Percentiles rank a stretch among this genome's conserved stretches.
These are phyloP conservation scores for Ochotona princeps DNA, from an alignment of 2,113 vertebrate genomes.

Conservation along the genomic window DNA sequence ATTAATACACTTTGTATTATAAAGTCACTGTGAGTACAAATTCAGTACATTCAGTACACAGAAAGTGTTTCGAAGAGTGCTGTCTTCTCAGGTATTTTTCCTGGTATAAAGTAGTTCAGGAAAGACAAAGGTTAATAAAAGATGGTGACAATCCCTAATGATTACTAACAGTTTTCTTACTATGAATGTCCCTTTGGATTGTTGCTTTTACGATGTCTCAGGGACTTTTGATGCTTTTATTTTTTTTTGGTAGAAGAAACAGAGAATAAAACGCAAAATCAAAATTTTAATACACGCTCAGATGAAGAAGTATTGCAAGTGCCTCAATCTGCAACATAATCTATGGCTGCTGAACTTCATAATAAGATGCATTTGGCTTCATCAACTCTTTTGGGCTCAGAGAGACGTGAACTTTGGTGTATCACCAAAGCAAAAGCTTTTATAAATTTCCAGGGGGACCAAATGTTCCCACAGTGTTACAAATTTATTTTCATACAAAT, in stretches of 20 bases:
- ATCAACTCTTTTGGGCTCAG: constrained; percentile 22
- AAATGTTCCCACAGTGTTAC: background rate
- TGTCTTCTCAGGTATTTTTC: constrained; percentile 26
- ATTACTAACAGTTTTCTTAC: constrained; percentile 57
- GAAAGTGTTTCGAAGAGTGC: constrained; percentile 17
- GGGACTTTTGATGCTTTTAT: constrained; percentile 51
- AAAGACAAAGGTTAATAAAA: constrained; percentile 59
- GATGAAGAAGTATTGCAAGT: background rate
- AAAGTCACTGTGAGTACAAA: constrained; percentile 25
- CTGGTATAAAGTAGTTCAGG: constrained; percentile 50
- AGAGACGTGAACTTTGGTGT: constrained; percentile 31
- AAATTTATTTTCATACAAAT: constrained; percentile 19
- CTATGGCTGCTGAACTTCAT: background rate
- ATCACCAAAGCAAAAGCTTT: background rate
- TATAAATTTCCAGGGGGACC: constrained; percentile 33
- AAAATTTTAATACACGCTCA: constrained; percentile 38
- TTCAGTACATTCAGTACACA: constrained; percentile 22
- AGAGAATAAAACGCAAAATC: constrained; percentile 52
- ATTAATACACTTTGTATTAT: background rate
- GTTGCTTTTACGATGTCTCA: constrained; percentile 44
- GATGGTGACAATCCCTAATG: background rate
- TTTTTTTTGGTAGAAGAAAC: constrained; percentile 27
- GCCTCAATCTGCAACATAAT: background rate
- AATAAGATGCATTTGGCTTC: constrained; percentile 53
- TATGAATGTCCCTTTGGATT: constrained; percentile 5